Conservation (phyloP, 1,140 invertebrate genomes). For the Drosophila pectinifera region DNA sequence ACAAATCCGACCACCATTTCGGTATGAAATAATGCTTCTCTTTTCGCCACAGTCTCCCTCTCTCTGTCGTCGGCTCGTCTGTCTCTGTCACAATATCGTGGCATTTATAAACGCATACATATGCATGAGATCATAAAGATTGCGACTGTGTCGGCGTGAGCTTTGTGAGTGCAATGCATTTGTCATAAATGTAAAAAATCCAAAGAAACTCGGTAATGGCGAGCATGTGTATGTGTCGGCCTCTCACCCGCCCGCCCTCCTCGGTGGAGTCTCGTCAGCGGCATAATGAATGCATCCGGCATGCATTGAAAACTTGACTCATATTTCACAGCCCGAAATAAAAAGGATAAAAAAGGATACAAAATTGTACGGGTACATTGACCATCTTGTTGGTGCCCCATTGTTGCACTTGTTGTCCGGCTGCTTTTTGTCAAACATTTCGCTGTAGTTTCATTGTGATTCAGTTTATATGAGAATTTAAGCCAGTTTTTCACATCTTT, state of each 20-base stretch:
- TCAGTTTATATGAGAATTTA: constrained; percentile 54
- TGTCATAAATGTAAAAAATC: constrained; percentile 71
- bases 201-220: constrained; percentile 58
- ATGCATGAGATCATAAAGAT: constrained; percentile 78
- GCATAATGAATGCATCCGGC: constrained; percentile 83
- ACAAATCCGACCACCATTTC: constrained; percentile 33
- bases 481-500: constrained; percentile 63
- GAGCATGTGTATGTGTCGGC: constrained; percentile 42
- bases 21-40: constrained; percentile 37
- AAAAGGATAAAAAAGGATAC: constrained; percentile 16
- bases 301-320: constrained; percentile 84
- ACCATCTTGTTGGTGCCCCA: constrained; percentile 73
- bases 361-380: constrained; percentile 64
- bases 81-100: constrained; percentile 36
- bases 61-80: constrained; percentile 13
- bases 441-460: constrained; percentile 31
- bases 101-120: constrained; percentile 77
- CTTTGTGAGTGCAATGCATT: constrained; percentile 62
- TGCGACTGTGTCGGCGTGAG: constrained; percentile 25
- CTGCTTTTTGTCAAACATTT: constrained; percentile 31
- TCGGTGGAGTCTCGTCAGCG: constrained; percentile 62
- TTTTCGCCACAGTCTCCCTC: not conserved
- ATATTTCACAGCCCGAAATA: constrained; percentile 76
- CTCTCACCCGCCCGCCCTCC: not conserved
- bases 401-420: constrained; percentile 14